Base-by-base conservation (phyloP, 2,888 invertebrate species). In the Ophioninae sp. region DNA sequence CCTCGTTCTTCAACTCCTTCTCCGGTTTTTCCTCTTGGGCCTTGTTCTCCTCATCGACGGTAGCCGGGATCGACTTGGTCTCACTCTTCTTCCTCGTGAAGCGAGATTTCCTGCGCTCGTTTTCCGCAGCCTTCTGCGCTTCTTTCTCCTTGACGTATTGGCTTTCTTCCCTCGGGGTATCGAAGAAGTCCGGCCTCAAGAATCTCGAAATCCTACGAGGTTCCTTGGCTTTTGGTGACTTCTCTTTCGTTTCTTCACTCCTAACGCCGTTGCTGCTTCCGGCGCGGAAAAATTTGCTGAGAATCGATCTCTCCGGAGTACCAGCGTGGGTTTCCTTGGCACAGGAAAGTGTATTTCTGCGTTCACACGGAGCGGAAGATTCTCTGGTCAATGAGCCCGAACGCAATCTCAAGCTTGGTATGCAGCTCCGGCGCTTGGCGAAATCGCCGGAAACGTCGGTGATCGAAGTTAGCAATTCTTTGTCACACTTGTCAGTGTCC, bases 121-220 rank as follows among this genome's bases (percentile, higher is more conserved):
- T 96, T 94, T 93, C 93, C 61, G 92, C 92, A 0, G 91, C 92
- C 44, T 90, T 93, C 21, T 88, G 90, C 1, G 91, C 92, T 72
- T 93, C 93, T 72, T 93, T 92, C 41, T 93, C 92, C 79, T 93
- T 94, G 0, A 95, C 94, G 89, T 95, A 95, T 30, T 94, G 93
- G 89, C 95, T 96, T 87, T 96, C 96, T 81, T 96, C 96, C 23
- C 94, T 92, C 8, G 95, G 95, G 1, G 95, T 93, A 85, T 97
- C 96, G 90, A 95, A 96, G 90, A 97, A 97, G 91, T 97, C 97
- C 0, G 97, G 96, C 44, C 97, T 94, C 81, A 97, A 93, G 92
- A 97, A 97, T 80, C 97, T 93, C 8, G 96, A 96, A 81, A 96
- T 95, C 85, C 96, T 94, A 72, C 95, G 95, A 78, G 94, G 94